Base-by-base conservation (phyloP, 2,113 vertebrate genomes). In the Gambusia holbrooki region DNA sequence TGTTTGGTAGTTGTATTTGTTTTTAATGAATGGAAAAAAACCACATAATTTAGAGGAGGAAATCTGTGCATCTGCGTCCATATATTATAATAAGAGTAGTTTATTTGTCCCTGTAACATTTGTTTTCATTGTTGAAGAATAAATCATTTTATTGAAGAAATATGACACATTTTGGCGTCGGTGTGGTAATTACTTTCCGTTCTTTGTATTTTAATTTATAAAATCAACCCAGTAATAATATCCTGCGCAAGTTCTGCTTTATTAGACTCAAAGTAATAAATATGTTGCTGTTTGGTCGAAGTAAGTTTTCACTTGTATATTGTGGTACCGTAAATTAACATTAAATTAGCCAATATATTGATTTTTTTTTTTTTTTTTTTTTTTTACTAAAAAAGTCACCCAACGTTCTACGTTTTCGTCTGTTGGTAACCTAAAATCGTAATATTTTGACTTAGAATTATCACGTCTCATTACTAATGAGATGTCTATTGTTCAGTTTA, bases 121-220 rank as follows among this genome's bases (percentile, higher is more conserved):
- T 87, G 81, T 91, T 93, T 92, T 77, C 84, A 86, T 76, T 61
- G 66, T 71, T 76, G 72, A 80, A 89, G 28, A 92, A 91, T 92
- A 87, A 89, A 92, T 76, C 69, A 66, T 87, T 92, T 92, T 89
- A 92, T 86, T 73, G 75, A 91, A 91, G 4, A 79, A 80, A 64
- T 67, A 30, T 80, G 35, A 37, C 19, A n/a, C 7, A n/a, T 69
- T 77, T 72, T 86, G 28, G 54, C n/a, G n/a, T 66, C 5, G 17
- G 33, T 58, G 28, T 65, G 14, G 25, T 76, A 17, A 66, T 10
- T n/a, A 7, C 67, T 69, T 19, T 5, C 8, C 10, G 32, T 29
- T 5, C 2, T 11, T 25, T 25, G 45, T 19, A 48, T 48, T 48
- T 48, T 5, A 19, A n/a, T 58, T 58, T n/a, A 8, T 58, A n/a